These are phyloP conservation scores for Leptodactylus fuscus DNA, from an alignment of 2,113 vertebrate genomes.

Conservation along the genomic window DNA sequence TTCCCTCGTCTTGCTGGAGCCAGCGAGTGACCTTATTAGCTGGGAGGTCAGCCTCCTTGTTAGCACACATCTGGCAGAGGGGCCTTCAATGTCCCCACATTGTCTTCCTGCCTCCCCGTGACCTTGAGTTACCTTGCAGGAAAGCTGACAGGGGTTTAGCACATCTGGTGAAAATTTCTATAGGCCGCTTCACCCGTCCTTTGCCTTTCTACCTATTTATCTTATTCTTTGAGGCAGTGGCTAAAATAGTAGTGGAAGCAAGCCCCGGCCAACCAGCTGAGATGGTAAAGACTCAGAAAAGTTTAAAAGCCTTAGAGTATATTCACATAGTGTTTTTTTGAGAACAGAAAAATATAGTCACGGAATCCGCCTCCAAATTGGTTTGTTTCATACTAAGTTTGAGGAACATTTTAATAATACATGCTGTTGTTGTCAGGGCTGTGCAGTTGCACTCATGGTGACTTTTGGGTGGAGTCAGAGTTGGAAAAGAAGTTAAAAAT, in stretches of 20 bases:
- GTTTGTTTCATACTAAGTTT: too few species aligned
- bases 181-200: slow-evolving; percentile 34
- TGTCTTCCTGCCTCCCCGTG: slow-evolving; percentile 86
- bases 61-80: slow-evolving; percentile 95
- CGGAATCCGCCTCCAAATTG: too few species aligned
- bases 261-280: not conserved
- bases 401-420: too few species aligned
- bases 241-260: not conserved
- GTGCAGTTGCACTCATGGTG: too few species aligned
- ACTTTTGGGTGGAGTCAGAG: too few species aligned
- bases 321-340: too few species aligned
- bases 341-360: too few species aligned
- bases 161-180: slow-evolving; percentile 86
- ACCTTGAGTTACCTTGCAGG: slow-evolving; percentile 88
- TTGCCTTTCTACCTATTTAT: not conserved
- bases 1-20: slow-evolving; percentile 98
- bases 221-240: not conserved
- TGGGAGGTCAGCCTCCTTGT: slow-evolving; percentile 94
- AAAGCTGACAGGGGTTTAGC: slow-evolving; percentile 83
- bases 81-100: slow-evolving; percentile 84
- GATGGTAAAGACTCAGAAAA: not conserved
- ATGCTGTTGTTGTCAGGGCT: too few species aligned
- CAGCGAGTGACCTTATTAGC: slow-evolving; percentile 98
- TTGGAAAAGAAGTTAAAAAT: too few species aligned
- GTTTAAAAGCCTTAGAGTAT: not conserved